A percentile compares a stretch with the other conserved stretches of the same genome.
Evolutionary conservation across 2,113 vertebrate genomes (phyloP).

Genomic region (Cyrtonyx montezumae): DNA sequence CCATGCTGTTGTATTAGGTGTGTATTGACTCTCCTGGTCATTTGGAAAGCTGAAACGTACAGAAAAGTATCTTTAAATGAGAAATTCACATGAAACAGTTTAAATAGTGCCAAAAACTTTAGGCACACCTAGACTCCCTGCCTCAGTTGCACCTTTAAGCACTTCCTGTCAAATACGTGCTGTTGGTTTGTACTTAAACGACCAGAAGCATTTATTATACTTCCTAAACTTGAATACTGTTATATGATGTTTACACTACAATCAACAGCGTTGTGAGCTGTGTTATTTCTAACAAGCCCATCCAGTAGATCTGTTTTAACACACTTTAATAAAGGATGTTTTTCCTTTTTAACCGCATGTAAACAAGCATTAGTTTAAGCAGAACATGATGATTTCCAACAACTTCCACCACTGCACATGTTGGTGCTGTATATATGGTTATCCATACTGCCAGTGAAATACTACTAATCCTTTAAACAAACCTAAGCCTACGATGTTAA

Average conservation of each 20-base stretch:
- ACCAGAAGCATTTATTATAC: neutral
- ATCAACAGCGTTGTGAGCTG: neutral
- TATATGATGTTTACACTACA: neutral
- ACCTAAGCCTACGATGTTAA: neutral
- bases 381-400: neutral
- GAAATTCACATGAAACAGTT: neutral
- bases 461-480: neutral
- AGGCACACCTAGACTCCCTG: neutral
- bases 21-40: neutral
- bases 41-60: neutral
- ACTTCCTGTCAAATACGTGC: neutral
- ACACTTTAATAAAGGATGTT: neutral
- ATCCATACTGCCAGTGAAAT: neutral
- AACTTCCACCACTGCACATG: neutral
- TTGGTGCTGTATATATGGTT: neutral
- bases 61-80: neutral
- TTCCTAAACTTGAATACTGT: neutral
- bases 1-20: too few relatives aligned
- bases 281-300: neutral
- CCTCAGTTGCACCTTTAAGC: neutral
- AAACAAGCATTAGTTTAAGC: neutral
- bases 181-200: neutral
- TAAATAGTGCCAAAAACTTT: neutral
- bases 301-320: neutral
- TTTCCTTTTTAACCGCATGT: neutral